phyloP scores from a whole-genome alignment of 2,797 vertebrate genomes.

The Benthosema pterotum region DNA sequence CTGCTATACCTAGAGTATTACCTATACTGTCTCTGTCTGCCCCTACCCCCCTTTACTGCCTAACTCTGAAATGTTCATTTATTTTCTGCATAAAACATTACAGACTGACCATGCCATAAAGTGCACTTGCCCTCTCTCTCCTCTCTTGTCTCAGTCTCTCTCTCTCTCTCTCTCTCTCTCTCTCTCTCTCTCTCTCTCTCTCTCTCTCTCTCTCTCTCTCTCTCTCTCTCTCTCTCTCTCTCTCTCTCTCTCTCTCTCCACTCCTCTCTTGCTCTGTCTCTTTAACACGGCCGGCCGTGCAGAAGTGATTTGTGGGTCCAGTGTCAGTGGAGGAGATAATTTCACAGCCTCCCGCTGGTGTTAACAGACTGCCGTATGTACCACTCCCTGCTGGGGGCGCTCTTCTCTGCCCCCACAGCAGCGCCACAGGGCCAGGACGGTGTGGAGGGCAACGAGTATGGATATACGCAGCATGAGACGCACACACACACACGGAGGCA shows the following conservation, averaged over 20 bases:
- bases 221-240: not conserved
- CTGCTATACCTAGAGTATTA: too few relatives aligned
- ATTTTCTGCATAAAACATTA: too few relatives aligned
- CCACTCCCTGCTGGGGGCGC: constrained; percentile 39
- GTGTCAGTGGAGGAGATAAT: constrained; percentile 36
- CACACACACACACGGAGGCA: not conserved
- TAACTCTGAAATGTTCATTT: too few relatives aligned
- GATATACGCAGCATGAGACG: too few relatives aligned
- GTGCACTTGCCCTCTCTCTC: too few relatives aligned
- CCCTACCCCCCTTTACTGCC: too few relatives aligned
- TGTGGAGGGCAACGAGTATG: constrained; percentile 15
- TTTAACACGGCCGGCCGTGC: constrained; percentile 42
- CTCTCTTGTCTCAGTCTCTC: constrained; percentile 22
- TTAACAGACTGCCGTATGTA: constrained; percentile 33
- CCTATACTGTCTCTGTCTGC: too few relatives aligned
- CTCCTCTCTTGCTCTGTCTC: not conserved
- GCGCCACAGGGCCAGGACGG: constrained; percentile 8
- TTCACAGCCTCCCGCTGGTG: constrained; percentile 36
- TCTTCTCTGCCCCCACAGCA: constrained; percentile 15
- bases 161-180: not conserved
- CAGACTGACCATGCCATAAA: too few relatives aligned
- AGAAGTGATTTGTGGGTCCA: constrained; percentile 25
- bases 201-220: not conserved
- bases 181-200: too few relatives aligned
- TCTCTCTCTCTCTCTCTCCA: not conserved